Evolutionary conservation across 1,140 invertebrate species (phyloP).

Genomic region (Sinella curviseta): DNA sequence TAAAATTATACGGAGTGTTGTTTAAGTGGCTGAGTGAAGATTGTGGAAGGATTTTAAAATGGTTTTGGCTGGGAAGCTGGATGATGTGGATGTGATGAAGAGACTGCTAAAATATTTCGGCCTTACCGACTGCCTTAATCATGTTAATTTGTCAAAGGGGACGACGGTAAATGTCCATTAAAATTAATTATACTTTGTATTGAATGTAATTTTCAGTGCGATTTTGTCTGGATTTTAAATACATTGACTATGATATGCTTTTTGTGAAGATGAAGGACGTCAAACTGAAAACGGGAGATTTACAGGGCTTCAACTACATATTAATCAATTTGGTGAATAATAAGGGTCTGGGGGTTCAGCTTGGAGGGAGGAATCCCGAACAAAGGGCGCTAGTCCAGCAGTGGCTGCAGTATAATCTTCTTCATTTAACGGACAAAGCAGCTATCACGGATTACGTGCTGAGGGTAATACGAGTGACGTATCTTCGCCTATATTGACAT

Average conservation of each 20-base stretch:
- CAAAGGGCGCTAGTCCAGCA: conserved; percentile 29
- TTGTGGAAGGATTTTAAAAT: not conserved
- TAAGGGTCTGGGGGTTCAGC: not conserved
- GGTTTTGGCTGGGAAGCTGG: not conserved
- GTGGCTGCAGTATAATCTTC: conserved; percentile 32
- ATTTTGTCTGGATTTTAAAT: conserved; percentile 24
- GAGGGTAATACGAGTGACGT: not conserved
- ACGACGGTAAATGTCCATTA: no score
- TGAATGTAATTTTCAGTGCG: not conserved
- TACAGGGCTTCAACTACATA: conserved; percentile 30
- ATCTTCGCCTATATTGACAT: not conserved
- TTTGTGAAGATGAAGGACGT: no score
- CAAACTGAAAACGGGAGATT: conserved; percentile 3
- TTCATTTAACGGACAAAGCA: not conserved
- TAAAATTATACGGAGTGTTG: not conserved
- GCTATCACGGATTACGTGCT: not conserved
- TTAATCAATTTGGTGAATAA: conserved; percentile 1
- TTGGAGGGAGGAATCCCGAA: not conserved
- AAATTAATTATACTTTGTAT: not conserved
- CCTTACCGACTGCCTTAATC: not conserved
- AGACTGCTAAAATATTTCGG: not conserved
- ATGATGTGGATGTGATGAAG: conserved; percentile 5
- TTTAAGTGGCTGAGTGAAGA: not conserved
- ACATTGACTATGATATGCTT: not conserved
- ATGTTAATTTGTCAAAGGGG: not conserved